Evolutionary conservation across 1,140 invertebrate species (phyloP).

Genomic region (Bombus haemorrhoidalis): DNA sequence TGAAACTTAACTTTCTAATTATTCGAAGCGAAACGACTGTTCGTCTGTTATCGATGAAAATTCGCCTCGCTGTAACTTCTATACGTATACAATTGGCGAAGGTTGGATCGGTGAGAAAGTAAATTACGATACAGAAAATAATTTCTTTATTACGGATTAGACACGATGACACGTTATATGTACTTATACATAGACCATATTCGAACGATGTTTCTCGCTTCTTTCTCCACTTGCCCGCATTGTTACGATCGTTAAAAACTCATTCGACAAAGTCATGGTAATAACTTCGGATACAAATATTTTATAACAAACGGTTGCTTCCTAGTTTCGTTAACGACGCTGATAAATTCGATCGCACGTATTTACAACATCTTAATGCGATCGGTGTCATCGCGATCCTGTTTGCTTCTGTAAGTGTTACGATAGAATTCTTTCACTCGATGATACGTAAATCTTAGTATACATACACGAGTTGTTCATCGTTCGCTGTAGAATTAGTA

Average conservation of each 20-base stretch:
- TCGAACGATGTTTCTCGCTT: background rate
- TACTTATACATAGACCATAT: conserved; percentile 10
- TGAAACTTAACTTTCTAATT: no score
- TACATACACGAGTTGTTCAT: conserved; percentile 63
- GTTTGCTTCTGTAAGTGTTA: background rate
- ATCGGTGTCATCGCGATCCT: background rate
- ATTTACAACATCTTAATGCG: background rate
- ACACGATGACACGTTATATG: background rate
- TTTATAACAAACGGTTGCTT: no score
- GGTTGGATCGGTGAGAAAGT: background rate
- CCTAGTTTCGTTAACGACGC: no score
- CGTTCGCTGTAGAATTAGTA: conserved; percentile 15
- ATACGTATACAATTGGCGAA: no score
- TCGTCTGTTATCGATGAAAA: no score
- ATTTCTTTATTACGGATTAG: conserved; percentile 39
- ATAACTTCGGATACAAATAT: no score
- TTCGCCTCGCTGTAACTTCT: background rate
- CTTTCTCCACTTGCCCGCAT: no score
- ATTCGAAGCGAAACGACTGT: background rate
- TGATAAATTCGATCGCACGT: background rate
- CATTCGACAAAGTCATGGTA: no score
- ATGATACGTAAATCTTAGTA: conserved; percentile 57
- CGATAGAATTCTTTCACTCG: conserved; percentile 38
- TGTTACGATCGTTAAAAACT: no score
- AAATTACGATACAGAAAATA: conserved; percentile 34